phyloP scores from a whole-genome alignment of 1,140 invertebrate species.

The Drosophila sp. region DNA sequence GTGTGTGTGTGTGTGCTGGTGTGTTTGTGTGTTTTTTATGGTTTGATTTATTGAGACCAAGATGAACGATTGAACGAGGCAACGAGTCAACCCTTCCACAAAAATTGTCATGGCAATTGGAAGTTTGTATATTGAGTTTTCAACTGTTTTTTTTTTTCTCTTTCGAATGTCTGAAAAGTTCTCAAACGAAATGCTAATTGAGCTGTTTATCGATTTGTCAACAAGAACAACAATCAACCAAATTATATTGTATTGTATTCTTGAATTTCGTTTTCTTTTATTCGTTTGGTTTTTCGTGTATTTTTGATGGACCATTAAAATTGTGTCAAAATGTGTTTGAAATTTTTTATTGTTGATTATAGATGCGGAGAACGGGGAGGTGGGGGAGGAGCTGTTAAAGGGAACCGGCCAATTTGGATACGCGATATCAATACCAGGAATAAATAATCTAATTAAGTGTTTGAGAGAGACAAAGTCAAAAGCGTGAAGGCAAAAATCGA shows the following conservation, averaged over 20 bases:
- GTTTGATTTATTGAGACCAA: constrained; percentile 71
- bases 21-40: constrained; percentile 56
- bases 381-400: constrained; percentile 25
- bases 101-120: constrained; percentile 24
- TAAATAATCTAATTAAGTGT: constrained; percentile 37
- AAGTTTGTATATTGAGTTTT: constrained; percentile 3
- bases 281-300: constrained; percentile 31
- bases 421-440: not conserved
- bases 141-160: not conserved
- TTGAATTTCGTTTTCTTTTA: constrained; percentile 32
- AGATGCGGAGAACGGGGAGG: constrained; percentile 34
- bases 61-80: constrained; percentile 4
- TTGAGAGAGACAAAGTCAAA: constrained; percentile 38
- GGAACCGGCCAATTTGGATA: not conserved
- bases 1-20: constrained; percentile 7
- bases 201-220: constrained; percentile 80
- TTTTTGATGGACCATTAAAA: constrained; percentile 77
- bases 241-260: constrained; percentile 24
- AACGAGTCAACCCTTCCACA: constrained; percentile 30
- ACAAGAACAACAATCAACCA: constrained; percentile 54
- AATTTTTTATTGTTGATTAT: constrained; percentile 78
- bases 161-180: constrained; percentile 5
- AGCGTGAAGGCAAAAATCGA: constrained; percentile 61
- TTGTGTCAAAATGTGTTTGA: constrained; percentile 81
- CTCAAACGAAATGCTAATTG: constrained; percentile 72